Conservation (phyloP, 2,113 vertebrate species). For the Lophius piscatorius region DNA sequence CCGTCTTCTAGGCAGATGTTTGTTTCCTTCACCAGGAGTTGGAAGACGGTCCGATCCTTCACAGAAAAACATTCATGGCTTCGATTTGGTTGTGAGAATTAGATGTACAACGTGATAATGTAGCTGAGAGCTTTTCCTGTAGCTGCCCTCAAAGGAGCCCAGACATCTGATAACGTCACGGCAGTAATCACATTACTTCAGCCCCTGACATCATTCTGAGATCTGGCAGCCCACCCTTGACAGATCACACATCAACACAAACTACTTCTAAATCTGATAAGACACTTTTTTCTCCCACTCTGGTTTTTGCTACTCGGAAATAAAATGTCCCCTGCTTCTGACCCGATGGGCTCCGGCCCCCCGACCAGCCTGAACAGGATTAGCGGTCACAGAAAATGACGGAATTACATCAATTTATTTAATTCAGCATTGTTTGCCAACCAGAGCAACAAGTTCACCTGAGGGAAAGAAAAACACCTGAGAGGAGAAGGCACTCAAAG, state of each 20-base stretch:
- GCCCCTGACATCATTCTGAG: background rate
- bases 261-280: background rate
- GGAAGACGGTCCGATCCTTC: background rate
- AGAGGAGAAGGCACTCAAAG: too few species aligned
- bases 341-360: too few species aligned
- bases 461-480: background rate
- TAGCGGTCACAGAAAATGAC: too few species aligned
- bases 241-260: background rate
- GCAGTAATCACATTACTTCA: slow-evolving; percentile 7
- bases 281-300: background rate
- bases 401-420: background rate
- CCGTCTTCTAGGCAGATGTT: background rate
- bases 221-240: background rate
- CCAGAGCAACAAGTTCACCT: background rate
- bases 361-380: too few species aligned
- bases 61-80: too few species aligned
- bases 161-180: slow-evolving; percentile 7
- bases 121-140: too few species aligned
- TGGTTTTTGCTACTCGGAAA: too few species aligned
- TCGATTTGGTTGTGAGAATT: too few species aligned
- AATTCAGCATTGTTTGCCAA: background rate
- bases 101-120: too few species aligned
- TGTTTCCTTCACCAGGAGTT: background rate
- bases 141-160: slow-evolving; percentile 7
- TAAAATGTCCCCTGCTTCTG: too few species aligned